These are phyloP conservation scores for Copsychus sechellarum DNA, from an alignment of 2,113 vertebrate species.

Conservation along the genomic window DNA sequence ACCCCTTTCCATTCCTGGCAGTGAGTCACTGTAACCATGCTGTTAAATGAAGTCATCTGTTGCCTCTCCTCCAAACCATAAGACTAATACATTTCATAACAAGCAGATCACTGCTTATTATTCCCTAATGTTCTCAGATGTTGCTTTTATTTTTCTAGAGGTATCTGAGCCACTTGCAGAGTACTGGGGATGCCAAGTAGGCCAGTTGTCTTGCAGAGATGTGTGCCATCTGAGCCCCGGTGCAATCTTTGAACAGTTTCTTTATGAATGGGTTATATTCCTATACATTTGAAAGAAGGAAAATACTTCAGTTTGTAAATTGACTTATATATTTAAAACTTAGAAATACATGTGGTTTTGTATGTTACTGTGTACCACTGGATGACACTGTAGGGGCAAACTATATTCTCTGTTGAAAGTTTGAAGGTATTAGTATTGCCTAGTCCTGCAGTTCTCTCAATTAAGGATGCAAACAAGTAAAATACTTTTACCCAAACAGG, in stretches of 20 bases:
- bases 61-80: background rate
- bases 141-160: constrained; percentile 10
- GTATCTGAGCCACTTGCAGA: background rate
- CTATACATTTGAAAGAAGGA: background rate
- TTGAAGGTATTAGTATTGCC: background rate
- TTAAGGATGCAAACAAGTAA: background rate
- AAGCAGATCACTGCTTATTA: background rate
- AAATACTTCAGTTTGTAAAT: background rate
- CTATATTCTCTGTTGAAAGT: background rate
- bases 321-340: background rate
- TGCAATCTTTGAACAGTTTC: background rate
- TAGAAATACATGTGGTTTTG: background rate
- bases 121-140: background rate
- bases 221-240: background rate
- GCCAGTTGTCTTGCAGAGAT: background rate
- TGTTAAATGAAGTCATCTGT: constrained; percentile 47
- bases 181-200: background rate
- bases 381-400: background rate
- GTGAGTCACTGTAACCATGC: background rate
- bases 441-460: background rate
- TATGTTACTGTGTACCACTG: background rate
- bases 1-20: background rate
- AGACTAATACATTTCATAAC: constrained; percentile 22
- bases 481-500: background rate
- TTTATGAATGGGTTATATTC: background rate